These are phyloP conservation scores for Polyploca ridens DNA, from an alignment of 2,888 invertebrate species.

Conservation along the genomic window DNA sequence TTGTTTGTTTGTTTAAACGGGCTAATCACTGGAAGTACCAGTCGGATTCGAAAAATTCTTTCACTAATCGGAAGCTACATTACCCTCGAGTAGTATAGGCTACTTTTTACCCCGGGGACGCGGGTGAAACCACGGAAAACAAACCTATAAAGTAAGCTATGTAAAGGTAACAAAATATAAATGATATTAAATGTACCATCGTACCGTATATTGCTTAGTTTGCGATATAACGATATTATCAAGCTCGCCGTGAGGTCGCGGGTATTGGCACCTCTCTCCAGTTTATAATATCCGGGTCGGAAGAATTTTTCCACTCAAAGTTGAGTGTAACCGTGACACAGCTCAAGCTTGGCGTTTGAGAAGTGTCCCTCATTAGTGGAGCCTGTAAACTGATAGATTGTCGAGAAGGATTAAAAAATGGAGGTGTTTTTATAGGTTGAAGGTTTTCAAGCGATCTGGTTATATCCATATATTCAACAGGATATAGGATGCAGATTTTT, in stretches of 20 bases:
- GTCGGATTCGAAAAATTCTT: no score
- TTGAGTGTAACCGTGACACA: not conserved
- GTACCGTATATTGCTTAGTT: not conserved
- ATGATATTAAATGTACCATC: no score
- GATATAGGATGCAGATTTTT: rapidly evolving
- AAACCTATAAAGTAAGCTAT: no score
- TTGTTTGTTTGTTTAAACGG: no score
- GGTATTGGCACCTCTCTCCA: not conserved
- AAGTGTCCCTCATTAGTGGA: not conserved
- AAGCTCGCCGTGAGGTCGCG: not conserved
- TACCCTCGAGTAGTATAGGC: no score
- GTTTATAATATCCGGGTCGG: not conserved
- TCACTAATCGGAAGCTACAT: no score
- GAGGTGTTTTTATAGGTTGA: no score
- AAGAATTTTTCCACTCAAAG: slow-evolving; percentile 1
- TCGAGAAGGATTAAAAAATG: not conserved
- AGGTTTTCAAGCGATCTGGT: no score
- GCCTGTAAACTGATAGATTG: slow-evolving; percentile 2
- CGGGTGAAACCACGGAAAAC: no score
- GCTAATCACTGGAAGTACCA: no score
- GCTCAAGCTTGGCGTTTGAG: not conserved
- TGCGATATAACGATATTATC: not conserved
- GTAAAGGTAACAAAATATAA: no score
- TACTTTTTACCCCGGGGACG: no score
- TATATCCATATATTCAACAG: not conserved